A percentile compares a stretch with the other conserved stretches of the same genome.
Evolutionary conservation across 2,888 invertebrate species (phyloP).

Genomic region (Endomychus coccineus): DNA sequence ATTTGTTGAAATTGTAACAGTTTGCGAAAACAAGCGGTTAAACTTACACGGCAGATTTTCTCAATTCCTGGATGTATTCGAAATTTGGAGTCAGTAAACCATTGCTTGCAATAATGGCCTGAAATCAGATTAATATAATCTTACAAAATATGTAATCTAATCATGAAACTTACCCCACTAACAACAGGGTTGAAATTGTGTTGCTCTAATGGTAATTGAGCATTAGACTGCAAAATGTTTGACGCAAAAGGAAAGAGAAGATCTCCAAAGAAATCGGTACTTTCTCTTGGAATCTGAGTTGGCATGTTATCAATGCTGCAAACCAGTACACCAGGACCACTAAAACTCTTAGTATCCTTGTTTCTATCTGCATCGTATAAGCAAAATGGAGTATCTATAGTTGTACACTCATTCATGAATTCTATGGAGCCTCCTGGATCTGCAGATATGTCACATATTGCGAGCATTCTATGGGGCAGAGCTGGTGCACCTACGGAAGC

Average conservation of each 20-base stretch:
- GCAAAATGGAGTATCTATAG: conserved; percentile 98
- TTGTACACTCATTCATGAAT: conserved; percentile 99
- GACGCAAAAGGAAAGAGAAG: conserved; percentile 79
- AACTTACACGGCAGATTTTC: conserved; percentile 47
- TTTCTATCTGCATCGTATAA: conserved; percentile 99
- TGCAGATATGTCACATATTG: conserved; percentile 97
- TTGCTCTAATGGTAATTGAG: conserved; percentile 67
- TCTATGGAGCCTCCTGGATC: conserved; percentile 87
- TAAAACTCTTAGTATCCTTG: conserved; percentile 92
- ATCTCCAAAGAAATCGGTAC: conserved; percentile 97
- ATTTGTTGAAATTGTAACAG: conserved; percentile 3
- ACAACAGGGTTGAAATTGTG: conserved; percentile 68
- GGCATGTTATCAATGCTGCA: conserved; percentile 99
- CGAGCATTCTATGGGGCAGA: conserved; percentile 83
- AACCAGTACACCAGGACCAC: conserved; percentile 95
- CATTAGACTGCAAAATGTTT: conserved; percentile 83
- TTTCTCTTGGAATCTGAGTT: conserved; percentile 93
- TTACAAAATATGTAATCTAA: conserved; percentile 18
- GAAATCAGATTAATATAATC: conserved; percentile 28
- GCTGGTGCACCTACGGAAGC: conserved; percentile 81
- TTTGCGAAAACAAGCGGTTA: not conserved
- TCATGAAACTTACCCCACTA: conserved; percentile 50
- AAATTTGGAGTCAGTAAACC: conserved; percentile 86
- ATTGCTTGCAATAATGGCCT: conserved; percentile 96
- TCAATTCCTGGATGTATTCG: conserved; percentile 88